Percentiles rank a stretch among this genome's conserved stretches.
Evolutionary conservation across 2,888 invertebrate genomes (phyloP).

Genomic region (Synanthedon myopaeformis): DNA sequence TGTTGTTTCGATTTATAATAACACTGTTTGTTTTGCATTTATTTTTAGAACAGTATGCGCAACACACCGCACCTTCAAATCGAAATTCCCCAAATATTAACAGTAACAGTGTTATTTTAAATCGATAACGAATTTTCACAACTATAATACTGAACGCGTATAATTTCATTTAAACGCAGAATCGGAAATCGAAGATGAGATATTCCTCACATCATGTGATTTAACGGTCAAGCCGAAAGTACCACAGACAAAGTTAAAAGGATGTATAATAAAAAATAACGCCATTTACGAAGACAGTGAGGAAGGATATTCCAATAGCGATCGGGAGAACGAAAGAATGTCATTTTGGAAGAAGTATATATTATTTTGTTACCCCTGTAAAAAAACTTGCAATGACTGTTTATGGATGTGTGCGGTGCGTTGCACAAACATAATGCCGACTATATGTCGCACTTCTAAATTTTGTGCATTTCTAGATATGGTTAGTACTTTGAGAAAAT

Average conservation of each 20-base stretch:
- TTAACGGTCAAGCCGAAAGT: slow-evolving; percentile 25
- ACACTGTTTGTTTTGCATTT: slow-evolving; percentile 35
- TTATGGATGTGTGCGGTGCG: slow-evolving; percentile 49
- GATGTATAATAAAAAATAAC: slow-evolving; percentile 32
- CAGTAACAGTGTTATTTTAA: slow-evolving; percentile 45
- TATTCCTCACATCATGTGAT: slow-evolving; percentile 43
- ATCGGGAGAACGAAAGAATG: background rate
- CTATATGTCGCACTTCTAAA: slow-evolving; percentile 22
- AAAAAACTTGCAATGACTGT: slow-evolving; percentile 20
- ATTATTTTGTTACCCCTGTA: slow-evolving; percentile 30
- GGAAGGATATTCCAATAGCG: slow-evolving; percentile 7
- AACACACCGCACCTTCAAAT: slow-evolving; percentile 30
- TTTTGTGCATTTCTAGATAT: slow-evolving; percentile 35
- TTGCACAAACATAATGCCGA: slow-evolving; percentile 39
- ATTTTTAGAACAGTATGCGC: slow-evolving; percentile 21
- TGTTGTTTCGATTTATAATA: slow-evolving; percentile 26
- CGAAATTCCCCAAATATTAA: background rate
- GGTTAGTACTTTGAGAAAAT: slow-evolving; percentile 28
- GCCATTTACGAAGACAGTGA: slow-evolving; percentile 18
- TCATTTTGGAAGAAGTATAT: slow-evolving; percentile 30
- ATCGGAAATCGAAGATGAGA: slow-evolving; percentile 29
- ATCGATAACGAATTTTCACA: slow-evolving; percentile 5
- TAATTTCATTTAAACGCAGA: slow-evolving; percentile 5
- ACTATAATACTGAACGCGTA: background rate
- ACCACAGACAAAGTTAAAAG: slow-evolving; percentile 27